Evolutionary conservation across 1,140 invertebrate genomes (phyloP).

Genomic region (Zaprionus capensis): DNA sequence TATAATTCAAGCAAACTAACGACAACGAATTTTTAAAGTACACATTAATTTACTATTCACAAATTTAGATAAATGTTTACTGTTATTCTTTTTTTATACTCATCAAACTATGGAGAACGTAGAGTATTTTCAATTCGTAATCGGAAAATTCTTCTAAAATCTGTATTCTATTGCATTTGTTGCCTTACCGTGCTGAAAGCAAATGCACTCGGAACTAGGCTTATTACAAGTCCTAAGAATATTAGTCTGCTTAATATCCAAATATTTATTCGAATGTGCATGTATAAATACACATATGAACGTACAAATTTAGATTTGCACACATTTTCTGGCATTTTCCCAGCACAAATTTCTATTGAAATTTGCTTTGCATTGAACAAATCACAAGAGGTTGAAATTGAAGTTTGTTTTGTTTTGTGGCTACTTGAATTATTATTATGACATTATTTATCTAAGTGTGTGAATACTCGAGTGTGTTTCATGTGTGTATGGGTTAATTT

Average conservation of each 20-base stretch:
- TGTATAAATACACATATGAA: not conserved
- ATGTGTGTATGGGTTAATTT: conserved; percentile 47
- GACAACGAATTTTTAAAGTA: no score
- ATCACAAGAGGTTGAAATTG: conserved; percentile 30
- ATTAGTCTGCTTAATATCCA: conserved; percentile 38
- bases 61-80: no score
- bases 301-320: conserved; percentile 24
- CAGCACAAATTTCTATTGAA: conserved; percentile 67
- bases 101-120: no score
- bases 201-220: conserved; percentile 59
- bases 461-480: not conserved
- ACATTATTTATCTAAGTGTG: conserved; percentile 57
- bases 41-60: no score
- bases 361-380: conserved; percentile 46
- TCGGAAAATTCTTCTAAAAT: not conserved
- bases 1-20: no score
- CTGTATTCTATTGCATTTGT: not conserved
- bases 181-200: conserved; percentile 29
- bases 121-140: not conserved
- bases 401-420: conserved; percentile 69
- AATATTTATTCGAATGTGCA: conserved; percentile 35
- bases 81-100: no score
- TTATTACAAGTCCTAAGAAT: conserved; percentile 54
- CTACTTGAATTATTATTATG: conserved; percentile 63
- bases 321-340: conserved; percentile 19